These are phyloP conservation scores for Chelmon rostratus DNA, from an alignment of 2,797 vertebrate genomes.

Conservation along the genomic window DNA sequence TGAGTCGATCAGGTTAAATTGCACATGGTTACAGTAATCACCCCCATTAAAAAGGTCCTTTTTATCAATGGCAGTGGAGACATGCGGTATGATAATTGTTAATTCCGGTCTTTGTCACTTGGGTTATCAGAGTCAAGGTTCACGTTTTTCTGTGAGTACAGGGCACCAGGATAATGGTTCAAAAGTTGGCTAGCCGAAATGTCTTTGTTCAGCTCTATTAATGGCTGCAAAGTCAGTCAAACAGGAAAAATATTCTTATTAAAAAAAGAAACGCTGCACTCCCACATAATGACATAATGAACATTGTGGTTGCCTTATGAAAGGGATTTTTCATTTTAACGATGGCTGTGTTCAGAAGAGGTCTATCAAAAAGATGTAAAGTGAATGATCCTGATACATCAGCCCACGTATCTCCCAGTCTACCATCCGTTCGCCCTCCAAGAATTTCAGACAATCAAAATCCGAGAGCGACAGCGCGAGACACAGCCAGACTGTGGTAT, in stretches of 20 bases:
- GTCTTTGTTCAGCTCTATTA: slow-evolving; percentile 54
- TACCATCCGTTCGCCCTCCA: slow-evolving; percentile 37
- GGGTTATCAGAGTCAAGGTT: slow-evolving; percentile 59
- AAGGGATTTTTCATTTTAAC: slow-evolving; percentile 68
- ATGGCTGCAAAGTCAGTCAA: slow-evolving; percentile 59
- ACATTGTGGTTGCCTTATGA: slow-evolving; percentile 65
- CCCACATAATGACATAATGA: slow-evolving; percentile 73
- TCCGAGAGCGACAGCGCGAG: slow-evolving; percentile 43
- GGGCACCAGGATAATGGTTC: slow-evolving; percentile 60
- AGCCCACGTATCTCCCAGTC: slow-evolving; percentile 47
- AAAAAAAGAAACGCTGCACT: slow-evolving; percentile 62
- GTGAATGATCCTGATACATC: slow-evolving; percentile 70
- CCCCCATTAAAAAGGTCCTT: slow-evolving; percentile 65
- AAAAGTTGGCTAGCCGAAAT: slow-evolving; percentile 57
- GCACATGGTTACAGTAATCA: slow-evolving; percentile 73
- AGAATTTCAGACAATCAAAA: slow-evolving; percentile 56
- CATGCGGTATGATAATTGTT: slow-evolving; percentile 67
- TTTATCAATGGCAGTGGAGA: slow-evolving; percentile 61
- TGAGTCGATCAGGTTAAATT: slow-evolving; percentile 76
- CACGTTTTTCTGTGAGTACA: slow-evolving; percentile 38
- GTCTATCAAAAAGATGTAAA: slow-evolving; percentile 69
- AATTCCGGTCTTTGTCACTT: slow-evolving; percentile 57
- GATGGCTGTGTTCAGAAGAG: slow-evolving; percentile 53
- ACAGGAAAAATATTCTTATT: slow-evolving; percentile 56
- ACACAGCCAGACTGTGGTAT: slow-evolving; percentile 36